Base-by-base conservation (phyloP, 2,888 invertebrate genomes). In the Peribatodes rhomboidaria region DNA sequence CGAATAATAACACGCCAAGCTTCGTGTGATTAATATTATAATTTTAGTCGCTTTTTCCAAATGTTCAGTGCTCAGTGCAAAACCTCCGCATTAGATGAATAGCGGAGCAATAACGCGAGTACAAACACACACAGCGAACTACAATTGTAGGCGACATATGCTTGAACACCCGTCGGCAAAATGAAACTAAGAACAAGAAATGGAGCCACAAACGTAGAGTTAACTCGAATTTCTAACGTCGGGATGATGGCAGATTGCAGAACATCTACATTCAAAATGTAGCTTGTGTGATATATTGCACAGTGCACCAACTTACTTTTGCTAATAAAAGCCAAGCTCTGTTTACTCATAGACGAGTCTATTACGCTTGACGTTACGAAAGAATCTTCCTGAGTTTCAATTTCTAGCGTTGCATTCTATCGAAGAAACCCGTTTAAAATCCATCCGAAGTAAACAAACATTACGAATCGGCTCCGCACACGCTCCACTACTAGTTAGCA, bases 91-190 rank as follows among this genome's bases (percentile, higher is more conserved):
- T 71, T 76, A 80, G 76, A 78, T 73, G 74, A 76, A 79, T 73
- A 52, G 69, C 65, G 66, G 67, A 67, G 71, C 73, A 79, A 78
- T 81, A 80, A 79, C 77, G 79, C 72, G 70, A 71, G 70, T 77
- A 71, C 66, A 69, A 72, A 61, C 69, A 68, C 73, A 61, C 69
- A 68, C 73, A 61, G 67, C 71, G 66, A 72, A 69, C 75, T 73
- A 70, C 72, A 75, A 69, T 80, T 75, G 72, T 73, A 68, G 70
- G 76, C 72, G 74, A 76, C 79, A 77, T 68, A 72, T 76, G 73
- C 54, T 60, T 62, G 62, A 67, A 64, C 61, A 73, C 70, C 74
- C 72, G 66, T 73, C 67, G 69, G 62, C 67, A 61, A 71, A 76
- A 76, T 68, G 59, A 57, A 63, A 72, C 59, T 39, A 70, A 67